Evolutionary conservation across 2,797 vertebrate genomes (phyloP).

Genomic region (Coendou prehensilis): DNA sequence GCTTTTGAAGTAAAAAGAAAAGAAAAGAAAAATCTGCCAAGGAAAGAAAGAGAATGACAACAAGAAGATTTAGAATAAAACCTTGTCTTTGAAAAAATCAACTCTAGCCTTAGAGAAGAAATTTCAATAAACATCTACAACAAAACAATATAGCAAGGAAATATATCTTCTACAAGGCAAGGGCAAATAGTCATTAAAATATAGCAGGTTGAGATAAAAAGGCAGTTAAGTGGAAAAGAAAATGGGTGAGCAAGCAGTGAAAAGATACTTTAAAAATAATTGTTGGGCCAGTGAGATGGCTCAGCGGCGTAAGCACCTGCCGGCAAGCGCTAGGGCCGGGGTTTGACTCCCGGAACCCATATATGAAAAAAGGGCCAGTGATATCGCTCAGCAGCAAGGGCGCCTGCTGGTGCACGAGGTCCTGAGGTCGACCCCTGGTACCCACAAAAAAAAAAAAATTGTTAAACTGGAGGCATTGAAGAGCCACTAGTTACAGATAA

Average conservation of each 20-base stretch:
- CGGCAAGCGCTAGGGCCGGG: too few species aligned
- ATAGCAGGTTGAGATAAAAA: constrained; percentile 17
- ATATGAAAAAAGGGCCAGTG: too few species aligned
- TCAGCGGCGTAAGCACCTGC: too few species aligned
- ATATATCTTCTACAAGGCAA: neutral
- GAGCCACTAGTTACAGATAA: neutral
- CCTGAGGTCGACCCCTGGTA: too few species aligned
- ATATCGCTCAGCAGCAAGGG: too few species aligned
- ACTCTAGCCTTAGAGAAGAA: neutral
- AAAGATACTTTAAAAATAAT: neutral
- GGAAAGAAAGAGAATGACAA: neutral
- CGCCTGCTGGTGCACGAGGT: too few species aligned
- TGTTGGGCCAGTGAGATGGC: too few species aligned
- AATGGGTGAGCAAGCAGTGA: neutral
- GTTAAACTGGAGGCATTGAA: neutral
- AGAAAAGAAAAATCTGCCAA: neutral
- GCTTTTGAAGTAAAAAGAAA: neutral
- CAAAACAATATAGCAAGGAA: neutral
- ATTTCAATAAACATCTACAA: constrained; percentile 25
- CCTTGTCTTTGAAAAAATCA: neutral
- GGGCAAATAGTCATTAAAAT: constrained; percentile 14
- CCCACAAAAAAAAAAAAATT: neutral
- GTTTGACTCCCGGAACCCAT: too few species aligned
- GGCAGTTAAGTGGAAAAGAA: neutral
- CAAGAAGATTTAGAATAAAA: neutral